Base-by-base conservation (phyloP, 2,797 vertebrate genomes). In the Lutjanus campechanus region DNA sequence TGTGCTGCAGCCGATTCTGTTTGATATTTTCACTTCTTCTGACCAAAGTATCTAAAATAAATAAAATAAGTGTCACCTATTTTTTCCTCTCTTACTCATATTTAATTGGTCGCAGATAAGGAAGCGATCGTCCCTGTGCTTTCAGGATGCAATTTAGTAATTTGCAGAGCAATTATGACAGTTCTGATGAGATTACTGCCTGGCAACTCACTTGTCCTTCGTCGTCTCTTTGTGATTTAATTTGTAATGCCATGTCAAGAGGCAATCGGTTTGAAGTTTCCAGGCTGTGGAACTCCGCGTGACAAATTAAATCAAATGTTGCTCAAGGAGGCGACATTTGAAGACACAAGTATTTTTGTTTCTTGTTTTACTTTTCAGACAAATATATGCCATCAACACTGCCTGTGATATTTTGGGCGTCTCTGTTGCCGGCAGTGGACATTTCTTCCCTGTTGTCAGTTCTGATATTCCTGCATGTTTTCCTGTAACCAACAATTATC, bases 191-290 rank as follows among this genome's bases (percentile, higher is more conserved):
- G 79, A 80, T 71, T 70, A 85, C 65, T 60, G 82, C 73, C 77
- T 40, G 67, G 67, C 66, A 46, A 60, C 77, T 69, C 63, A 10
- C 73, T 69, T 25, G 73, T 81, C 80, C 82, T 83, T 79, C 74
- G 43, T 67, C 63, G 16, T 76, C 68, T 86, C 77, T 76, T 54
- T 83, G 65, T 83, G 86, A 86, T 86, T 83, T 83, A 54, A 82
- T 88, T 81, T 79, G 82, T 36, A 1, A 1, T 61, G 68, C 41
- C 85, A 47, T 80, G 83, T 84, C 73, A 64, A 51, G 76, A 88
- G 71, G 74, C 74, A 2, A n/a, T 70, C 5, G 15, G 49, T 70
- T 56, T 56, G 36, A 77, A 77, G 67, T 76, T 70, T 11, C 0
- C 58, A 70, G 54, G 51, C 70, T 2, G 43, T 20, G 49, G 60